These are phyloP conservation scores for Lepisosteus osseus DNA, from an alignment of 2,113 vertebrate species.

Conservation along the genomic window DNA sequence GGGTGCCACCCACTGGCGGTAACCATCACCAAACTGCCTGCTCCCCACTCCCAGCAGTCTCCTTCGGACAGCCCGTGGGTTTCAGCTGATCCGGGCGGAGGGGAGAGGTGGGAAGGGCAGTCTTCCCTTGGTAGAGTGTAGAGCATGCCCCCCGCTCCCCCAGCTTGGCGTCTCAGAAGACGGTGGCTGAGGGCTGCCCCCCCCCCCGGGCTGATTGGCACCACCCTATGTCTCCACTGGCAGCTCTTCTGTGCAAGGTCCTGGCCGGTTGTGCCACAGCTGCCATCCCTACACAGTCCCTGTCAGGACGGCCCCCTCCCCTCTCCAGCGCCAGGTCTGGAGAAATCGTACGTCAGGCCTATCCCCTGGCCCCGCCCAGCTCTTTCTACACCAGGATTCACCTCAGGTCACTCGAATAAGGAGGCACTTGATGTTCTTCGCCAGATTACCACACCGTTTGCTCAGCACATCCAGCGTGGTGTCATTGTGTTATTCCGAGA, in stretches of 20 bases:
- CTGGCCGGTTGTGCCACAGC: conserved; percentile 11
- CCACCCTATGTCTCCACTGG: conserved; percentile 27
- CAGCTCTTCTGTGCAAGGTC: conserved; percentile 35
- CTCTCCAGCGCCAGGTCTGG: conserved; percentile 31
- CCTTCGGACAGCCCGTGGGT: conserved; percentile 38
- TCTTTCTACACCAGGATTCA: too few relatives aligned
- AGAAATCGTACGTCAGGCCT: not conserved
- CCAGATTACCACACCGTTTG: too few relatives aligned
- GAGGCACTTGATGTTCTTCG: too few relatives aligned
- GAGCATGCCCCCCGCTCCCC: conserved; percentile 42
- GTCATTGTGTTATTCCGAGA: too few relatives aligned
- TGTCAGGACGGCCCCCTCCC: conserved; percentile 24
- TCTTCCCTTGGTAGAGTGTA: too few relatives aligned
- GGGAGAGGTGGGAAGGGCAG: conserved; percentile 54
- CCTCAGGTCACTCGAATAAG: too few relatives aligned
- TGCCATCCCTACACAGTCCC: conserved; percentile 30
- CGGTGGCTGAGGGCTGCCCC: conserved; percentile 39
- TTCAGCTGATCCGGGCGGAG: conserved; percentile 60
- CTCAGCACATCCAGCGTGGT: too few relatives aligned
- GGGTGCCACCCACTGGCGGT: conserved; percentile 14
- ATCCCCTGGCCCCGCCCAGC: too few relatives aligned
- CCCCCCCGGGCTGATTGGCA: conserved; percentile 20
- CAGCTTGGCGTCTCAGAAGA: conserved; percentile 53
- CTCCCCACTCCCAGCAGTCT: not conserved
- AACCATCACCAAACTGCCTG: conserved; percentile 1